phyloP scores from a whole-genome alignment of 2,888 invertebrate genomes.

The Drosophila stalkeri region DNA sequence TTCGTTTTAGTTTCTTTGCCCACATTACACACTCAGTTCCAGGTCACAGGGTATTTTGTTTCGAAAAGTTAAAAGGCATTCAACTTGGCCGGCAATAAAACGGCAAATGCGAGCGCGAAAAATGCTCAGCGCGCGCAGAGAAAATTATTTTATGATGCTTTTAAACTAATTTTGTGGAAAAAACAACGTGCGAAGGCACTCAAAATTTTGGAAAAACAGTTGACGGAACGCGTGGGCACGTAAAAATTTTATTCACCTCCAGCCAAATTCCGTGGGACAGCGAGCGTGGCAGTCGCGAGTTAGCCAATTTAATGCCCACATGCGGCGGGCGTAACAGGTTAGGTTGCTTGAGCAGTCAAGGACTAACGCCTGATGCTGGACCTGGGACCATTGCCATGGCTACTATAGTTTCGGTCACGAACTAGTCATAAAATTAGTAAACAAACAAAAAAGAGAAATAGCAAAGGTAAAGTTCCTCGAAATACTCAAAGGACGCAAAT shows the following conservation, averaged over 20 bases:
- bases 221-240: conserved; percentile 68
- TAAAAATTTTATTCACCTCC: conserved; percentile 63
- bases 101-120: conserved; percentile 61
- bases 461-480: conserved; percentile 21
- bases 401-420: conserved; percentile 59
- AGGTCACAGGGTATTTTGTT: conserved; percentile 27
- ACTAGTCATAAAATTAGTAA: conserved; percentile 63
- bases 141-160: conserved; percentile 80
- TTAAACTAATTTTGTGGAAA: conserved; percentile 79
- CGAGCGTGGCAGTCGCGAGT: conserved; percentile 41
- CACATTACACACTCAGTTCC: background rate
- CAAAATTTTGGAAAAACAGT: conserved; percentile 40
- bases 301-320: conserved; percentile 51
- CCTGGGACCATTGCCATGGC: background rate
- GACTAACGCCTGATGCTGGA: conserved; percentile 15
- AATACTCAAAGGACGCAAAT: conserved; percentile 36
- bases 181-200: conserved; percentile 61
- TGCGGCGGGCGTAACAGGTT: conserved; percentile 56
- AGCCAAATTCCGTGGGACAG: conserved; percentile 36
- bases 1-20: background rate
- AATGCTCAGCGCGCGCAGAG: conserved; percentile 59
- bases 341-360: conserved; percentile 19
- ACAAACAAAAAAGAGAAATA: conserved; percentile 28
- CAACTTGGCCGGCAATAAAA: conserved; percentile 70
- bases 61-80: conserved; percentile 67